Conservation (phyloP, 2,113 vertebrate genomes). For the Malurus melanocephalus region DNA sequence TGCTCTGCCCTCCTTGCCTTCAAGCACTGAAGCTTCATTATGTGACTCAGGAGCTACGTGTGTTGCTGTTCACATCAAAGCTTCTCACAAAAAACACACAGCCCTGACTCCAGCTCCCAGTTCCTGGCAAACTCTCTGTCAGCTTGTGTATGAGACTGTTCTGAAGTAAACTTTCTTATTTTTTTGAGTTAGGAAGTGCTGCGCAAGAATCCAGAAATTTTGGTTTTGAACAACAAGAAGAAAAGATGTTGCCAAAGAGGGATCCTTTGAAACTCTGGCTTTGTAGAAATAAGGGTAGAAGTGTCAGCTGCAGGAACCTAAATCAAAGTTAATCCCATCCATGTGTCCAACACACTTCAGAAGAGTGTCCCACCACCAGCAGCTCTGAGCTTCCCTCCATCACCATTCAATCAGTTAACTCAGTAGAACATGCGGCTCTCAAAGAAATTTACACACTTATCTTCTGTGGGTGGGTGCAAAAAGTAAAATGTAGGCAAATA, state of each 20-base stretch:
- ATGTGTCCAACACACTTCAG: not conserved
- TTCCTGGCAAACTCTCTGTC: not conserved
- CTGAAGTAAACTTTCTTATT: not conserved
- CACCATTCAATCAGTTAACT: not conserved
- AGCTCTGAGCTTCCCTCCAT: not conserved
- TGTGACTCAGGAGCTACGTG: conserved; percentile 7
- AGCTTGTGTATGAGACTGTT: not conserved
- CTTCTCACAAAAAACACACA: not conserved
- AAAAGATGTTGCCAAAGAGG: not conserved
- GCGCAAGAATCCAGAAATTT: not conserved
- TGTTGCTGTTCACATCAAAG: conserved; percentile 9
- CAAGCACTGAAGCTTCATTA: conserved; percentile 1
- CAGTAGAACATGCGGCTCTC: fast-evolving
- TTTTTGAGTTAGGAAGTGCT: not conserved
- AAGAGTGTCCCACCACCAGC: not conserved
- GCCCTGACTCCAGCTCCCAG: not conserved
- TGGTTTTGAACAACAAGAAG: not conserved
- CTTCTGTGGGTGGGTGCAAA: not conserved
- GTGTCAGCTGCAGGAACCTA: not conserved
- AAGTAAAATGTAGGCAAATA: not conserved
- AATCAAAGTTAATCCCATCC: not conserved
- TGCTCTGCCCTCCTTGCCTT: conserved; percentile 31
- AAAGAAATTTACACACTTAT: not conserved
- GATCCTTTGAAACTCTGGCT: not conserved
- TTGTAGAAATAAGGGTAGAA: not conserved